phyloP scores from a whole-genome alignment of 1,140 invertebrate genomes.

The Rhagoletis pomonella region DNA sequence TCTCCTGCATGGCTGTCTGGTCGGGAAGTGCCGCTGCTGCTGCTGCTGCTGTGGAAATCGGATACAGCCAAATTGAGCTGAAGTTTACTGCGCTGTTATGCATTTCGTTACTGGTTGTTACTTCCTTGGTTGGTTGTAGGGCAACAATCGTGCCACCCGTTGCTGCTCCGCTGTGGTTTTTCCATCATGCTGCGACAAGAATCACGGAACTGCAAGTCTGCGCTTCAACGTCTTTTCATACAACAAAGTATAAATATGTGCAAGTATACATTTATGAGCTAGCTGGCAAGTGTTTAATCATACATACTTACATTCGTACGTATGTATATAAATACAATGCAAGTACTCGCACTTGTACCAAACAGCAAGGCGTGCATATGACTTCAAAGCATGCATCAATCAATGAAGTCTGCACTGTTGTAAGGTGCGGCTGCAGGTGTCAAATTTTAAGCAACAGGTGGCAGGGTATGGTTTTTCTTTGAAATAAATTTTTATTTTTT shows the following conservation, averaged over 20 bases:
- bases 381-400: too few species aligned
- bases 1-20: not conserved
- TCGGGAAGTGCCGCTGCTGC: not conserved
- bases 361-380: not conserved
- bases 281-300: not conserved
- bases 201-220: conserved; percentile 18
- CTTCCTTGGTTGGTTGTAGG: not conserved
- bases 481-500: not conserved
- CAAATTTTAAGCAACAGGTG: not conserved
- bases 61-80: conserved; percentile 2
- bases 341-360: not conserved
- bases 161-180: not conserved
- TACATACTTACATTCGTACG: not conserved
- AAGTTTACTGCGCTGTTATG: not conserved
- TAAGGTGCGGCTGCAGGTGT: not conserved
- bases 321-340: not conserved
- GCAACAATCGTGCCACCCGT: not conserved
- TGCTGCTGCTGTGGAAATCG: conserved; percentile 21
- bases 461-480: not conserved
- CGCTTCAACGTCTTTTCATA: not conserved
- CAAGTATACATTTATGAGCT: too few species aligned
- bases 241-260: not conserved
- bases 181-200: not conserved
- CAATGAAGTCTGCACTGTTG: too few species aligned
- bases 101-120: not conserved